phyloP scores from a whole-genome alignment of 2,797 vertebrate species.

The Melanitta fusca region DNA sequence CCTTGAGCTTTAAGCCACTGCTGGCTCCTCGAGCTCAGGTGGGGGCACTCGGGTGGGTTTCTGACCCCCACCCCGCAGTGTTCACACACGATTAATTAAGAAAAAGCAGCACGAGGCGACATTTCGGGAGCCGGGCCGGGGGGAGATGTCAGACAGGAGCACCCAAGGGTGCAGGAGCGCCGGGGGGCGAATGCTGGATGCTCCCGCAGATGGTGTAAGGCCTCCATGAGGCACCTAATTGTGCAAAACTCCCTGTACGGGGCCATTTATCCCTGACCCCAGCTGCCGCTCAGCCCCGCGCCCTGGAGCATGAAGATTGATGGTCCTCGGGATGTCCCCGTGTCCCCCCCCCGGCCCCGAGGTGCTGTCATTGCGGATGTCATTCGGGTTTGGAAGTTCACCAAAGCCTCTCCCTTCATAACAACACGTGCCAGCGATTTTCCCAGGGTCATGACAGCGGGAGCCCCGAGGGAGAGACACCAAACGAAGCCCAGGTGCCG shows the following conservation, averaged over 20 bases:
- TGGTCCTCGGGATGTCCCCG: not conserved
- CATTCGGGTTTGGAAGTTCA: not conserved
- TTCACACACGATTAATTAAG: fast-evolving
- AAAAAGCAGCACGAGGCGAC: fast-evolving
- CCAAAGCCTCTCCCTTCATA: not conserved
- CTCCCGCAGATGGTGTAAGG: constrained; percentile 22
- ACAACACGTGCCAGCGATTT: not conserved
- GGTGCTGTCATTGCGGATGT: not conserved
- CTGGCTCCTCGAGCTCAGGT: not conserved
- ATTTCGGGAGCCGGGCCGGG: not conserved
- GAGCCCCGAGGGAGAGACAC: fast-evolving
- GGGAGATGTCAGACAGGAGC: not conserved
- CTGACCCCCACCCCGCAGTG: not conserved
- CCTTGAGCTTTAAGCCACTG: not conserved
- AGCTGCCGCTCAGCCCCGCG: constrained; percentile 67
- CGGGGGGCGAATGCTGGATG: not conserved
- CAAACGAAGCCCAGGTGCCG: fast-evolving
- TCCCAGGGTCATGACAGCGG: not conserved
- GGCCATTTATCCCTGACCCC: constrained; percentile 71
- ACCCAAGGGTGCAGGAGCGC: not conserved
- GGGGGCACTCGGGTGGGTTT: not conserved
- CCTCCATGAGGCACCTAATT: constrained; percentile 74
- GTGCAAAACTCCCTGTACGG: constrained; percentile 53
- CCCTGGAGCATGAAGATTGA: constrained; percentile 68
- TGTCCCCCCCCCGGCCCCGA: not conserved